Evolutionary conservation across 2,113 vertebrate genomes (phyloP).

Genomic region (Ceyx margarethae): DNA sequence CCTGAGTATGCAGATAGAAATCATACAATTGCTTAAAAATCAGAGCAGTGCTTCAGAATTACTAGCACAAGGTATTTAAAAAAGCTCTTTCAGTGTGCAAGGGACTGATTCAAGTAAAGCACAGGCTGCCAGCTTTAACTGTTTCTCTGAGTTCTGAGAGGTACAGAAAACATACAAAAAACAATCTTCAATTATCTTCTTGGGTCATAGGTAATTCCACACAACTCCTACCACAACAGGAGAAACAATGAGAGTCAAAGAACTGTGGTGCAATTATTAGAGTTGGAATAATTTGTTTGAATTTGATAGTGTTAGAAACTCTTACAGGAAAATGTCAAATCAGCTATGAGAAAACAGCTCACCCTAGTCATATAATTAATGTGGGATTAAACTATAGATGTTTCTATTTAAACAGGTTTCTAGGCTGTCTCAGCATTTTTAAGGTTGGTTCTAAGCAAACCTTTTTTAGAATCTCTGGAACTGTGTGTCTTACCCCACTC

Average conservation of each 20-base stretch:
- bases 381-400: background rate
- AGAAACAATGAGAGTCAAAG: background rate
- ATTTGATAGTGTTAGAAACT: background rate
- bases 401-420: background rate
- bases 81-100: background rate
- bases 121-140: background rate
- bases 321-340: background rate
- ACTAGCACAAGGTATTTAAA: rapidly evolving
- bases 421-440: background rate
- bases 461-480: background rate
- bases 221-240: background rate
- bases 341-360: background rate
- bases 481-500: background rate
- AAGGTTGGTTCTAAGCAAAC: background rate
- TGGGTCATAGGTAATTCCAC: background rate
- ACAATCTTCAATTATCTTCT: background rate
- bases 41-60: background rate
- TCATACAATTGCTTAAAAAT: background rate
- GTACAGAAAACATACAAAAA: background rate
- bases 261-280: background rate
- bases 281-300: background rate
- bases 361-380: background rate
- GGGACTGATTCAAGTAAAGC: background rate
- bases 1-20: background rate
- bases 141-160: background rate